Evolutionary conservation across 92 coral and sea anemone species (phyloP).

Genomic region (Isaurus tuberculatus): DNA sequence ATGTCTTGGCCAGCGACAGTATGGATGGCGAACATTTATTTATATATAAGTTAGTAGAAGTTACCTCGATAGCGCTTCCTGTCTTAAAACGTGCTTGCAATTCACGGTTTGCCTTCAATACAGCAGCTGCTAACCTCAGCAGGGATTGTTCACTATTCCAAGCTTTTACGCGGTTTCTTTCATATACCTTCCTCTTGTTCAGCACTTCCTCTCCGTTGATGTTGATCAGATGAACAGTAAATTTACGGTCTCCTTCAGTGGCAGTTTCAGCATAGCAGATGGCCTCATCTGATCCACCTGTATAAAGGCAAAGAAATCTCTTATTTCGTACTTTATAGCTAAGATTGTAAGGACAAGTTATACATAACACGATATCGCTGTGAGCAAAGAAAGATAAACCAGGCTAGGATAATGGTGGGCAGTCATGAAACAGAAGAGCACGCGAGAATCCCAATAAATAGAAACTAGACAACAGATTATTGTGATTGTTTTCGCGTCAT

Average conservation of each 20-base stretch:
- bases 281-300: slow-evolving; percentile 71
- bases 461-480: no score
- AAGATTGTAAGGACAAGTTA: no score
- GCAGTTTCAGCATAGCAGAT: slow-evolving; percentile 73
- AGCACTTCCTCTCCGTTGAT: slow-evolving; percentile 71
- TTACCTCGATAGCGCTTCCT: slow-evolving; percentile 60
- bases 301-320: neutral
- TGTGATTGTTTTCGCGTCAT: no score
- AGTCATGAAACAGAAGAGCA: no score
- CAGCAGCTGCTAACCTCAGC: slow-evolving; percentile 50
- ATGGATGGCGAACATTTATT: no score
- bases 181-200: slow-evolving; percentile 69
- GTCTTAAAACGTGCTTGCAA: slow-evolving; percentile 35
- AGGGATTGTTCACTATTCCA: slow-evolving; percentile 69
- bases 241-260: slow-evolving; percentile 64
- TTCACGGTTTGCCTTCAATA: slow-evolving; percentile 59
- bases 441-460: no score
- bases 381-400: no score
- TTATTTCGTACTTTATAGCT: neutral
- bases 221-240: slow-evolving; percentile 67
- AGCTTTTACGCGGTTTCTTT: slow-evolving; percentile 66
- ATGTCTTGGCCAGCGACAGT: no score
- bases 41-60: no score
- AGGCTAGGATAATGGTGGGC: no score
- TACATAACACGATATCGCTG: no score